phyloP scores from a whole-genome alignment of 2,113 vertebrate species.

The Pampusana beccarii region DNA sequence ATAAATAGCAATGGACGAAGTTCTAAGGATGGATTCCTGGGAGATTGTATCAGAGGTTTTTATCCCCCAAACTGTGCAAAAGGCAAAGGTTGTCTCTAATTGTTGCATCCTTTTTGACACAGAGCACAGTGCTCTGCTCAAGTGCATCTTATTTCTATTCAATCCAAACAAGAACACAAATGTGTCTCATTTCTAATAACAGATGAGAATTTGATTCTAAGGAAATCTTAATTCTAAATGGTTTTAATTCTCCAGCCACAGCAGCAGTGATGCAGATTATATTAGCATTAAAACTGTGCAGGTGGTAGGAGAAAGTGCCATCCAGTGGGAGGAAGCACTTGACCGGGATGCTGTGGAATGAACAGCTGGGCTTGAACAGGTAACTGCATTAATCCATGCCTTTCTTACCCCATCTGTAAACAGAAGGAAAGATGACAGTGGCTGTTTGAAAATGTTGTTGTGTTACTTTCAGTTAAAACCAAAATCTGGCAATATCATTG shows the following conservation, averaged over 20 bases:
- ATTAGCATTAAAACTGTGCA: neutral
- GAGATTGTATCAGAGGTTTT: neutral
- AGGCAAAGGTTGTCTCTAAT: neutral
- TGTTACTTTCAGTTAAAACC: neutral
- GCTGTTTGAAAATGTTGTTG: neutral
- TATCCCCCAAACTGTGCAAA: neutral
- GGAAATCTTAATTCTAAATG: neutral
- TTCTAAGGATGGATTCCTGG: slow-evolving; percentile 12
- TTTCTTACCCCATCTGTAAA: neutral
- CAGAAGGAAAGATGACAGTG: neutral
- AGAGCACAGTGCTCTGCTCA: neutral
- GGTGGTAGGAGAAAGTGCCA: neutral
- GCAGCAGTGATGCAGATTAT: neutral
- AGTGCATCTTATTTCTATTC: neutral
- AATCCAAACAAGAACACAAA: neutral
- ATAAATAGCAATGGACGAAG: neutral
- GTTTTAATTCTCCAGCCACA: neutral
- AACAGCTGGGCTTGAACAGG: neutral
- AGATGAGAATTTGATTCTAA: neutral
- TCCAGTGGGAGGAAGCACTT: rapidly evolving
- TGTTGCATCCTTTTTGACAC: neutral
- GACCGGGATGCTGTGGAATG: neutral
- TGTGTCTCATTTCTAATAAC: neutral
- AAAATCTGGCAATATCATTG: neutral
- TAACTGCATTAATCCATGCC: neutral